Base-by-base conservation (phyloP, 2,113 vertebrate species). In the Mustela nigripes region DNA sequence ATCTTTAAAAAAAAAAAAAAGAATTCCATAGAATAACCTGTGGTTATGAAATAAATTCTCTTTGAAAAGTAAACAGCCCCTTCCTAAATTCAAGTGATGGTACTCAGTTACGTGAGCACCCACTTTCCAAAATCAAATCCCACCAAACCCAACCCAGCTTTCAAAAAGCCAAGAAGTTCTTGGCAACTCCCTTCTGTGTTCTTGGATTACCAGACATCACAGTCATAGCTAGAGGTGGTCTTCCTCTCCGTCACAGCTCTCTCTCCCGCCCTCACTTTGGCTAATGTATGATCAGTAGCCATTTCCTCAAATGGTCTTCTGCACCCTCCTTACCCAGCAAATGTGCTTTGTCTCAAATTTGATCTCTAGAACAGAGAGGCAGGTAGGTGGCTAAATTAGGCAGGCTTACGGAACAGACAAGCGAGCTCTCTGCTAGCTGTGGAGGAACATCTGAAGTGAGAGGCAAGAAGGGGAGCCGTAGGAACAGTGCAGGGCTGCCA, bases 61-160 rank as follows among this genome's bases (percentile, higher is more conserved):
- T 85, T 80, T 73, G 73, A 69, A 94, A 93, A 96, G 67, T 81
- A 48, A 14, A 6, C 60, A 81, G 2, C 22, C 94, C 76, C 7
- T 65, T 95, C 73, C 71, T 63, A 48, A 88, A 10, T 0, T 81
- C 93, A 3, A 22, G 67, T 12, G 0, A 33, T 39, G 76, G 84
- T 22, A 84, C 33, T 31, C 0, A 2, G 60, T 65, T 73, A 16
- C 82, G 42, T 36, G 87, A 81, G 36, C 11, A 31, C 15, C 33
- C 18, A 86, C 53, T 63, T 79, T 60, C 56, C 69, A 71, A 76
- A 53, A 53, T n/a, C 33, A 7, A 28, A 95, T 28, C 42, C 62
- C 67, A 82, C 2, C 31, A 65, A 62, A 71, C 24, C 5, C 74
- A 92, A 42, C 19, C 19, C 48, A 56, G 73, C 45, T 62, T 87